phyloP scores from a whole-genome alignment of 2,113 vertebrate genomes.

The Platichthys stellatus region DNA sequence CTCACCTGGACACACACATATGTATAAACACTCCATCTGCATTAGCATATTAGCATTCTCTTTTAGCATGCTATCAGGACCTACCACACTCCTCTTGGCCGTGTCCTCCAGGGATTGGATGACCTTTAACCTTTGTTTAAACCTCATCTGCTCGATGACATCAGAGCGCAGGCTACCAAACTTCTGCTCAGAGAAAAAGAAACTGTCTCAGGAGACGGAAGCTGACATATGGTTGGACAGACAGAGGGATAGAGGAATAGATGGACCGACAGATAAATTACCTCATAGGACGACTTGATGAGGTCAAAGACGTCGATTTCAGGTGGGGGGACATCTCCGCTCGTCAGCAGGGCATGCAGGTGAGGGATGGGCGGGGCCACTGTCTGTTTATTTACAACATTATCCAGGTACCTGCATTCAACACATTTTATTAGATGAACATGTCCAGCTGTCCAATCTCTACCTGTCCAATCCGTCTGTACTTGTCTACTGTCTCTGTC shows the following conservation, averaged over 20 bases:
- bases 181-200: slow-evolving; percentile 82
- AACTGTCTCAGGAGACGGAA: background rate
- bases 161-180: slow-evolving; percentile 90
- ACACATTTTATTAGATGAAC: background rate
- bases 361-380: slow-evolving; percentile 91
- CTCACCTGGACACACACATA: slow-evolving; percentile 85
- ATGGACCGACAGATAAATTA: slow-evolving; percentile 52
- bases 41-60: background rate
- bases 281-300: slow-evolving; percentile 94
- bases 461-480: background rate
- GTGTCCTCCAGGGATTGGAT: slow-evolving; percentile 98
- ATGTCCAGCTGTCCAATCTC: background rate
- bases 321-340: slow-evolving; percentile 87
- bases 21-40: background rate
- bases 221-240: background rate
- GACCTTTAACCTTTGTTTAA: slow-evolving; percentile 97
- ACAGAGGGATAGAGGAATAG: background rate
- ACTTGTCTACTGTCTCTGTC: too few species aligned
- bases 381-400: slow-evolving; percentile 92
- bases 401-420: slow-evolving; percentile 91
- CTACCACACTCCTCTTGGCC: slow-evolving; percentile 95
- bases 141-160: slow-evolving; percentile 98
- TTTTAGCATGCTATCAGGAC: slow-evolving; percentile 28
- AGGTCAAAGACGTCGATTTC: slow-evolving; percentile 94
- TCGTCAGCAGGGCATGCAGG: slow-evolving; percentile 90